Percentiles rank a stretch among this genome's conserved stretches.
Evolutionary conservation across 2,113 vertebrate species (phyloP).

Genomic region (Oriolus oriolus): DNA sequence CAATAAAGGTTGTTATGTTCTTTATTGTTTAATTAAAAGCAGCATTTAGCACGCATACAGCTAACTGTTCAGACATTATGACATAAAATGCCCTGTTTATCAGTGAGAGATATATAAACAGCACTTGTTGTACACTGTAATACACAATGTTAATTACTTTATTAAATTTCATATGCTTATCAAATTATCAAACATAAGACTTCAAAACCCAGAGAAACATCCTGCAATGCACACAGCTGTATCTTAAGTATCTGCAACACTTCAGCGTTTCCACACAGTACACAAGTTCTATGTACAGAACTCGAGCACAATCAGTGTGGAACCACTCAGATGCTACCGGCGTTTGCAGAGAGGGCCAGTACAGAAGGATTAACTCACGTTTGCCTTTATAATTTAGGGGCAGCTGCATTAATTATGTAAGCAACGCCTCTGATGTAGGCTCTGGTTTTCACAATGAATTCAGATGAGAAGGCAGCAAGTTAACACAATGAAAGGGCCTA

Average conservation of each 20-base stretch:
- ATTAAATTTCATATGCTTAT: constrained; percentile 64
- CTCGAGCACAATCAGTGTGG: neutral
- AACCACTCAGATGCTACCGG: neutral
- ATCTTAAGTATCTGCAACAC: neutral
- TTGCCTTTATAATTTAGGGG: neutral
- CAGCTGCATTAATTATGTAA: neutral
- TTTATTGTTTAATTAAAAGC: constrained; percentile 86
- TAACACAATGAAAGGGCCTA: neutral
- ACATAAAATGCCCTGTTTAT: constrained; percentile 58
- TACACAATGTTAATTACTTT: constrained; percentile 67
- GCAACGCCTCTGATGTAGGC: neutral
- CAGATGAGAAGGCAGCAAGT: neutral
- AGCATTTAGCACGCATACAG: constrained; percentile 67
- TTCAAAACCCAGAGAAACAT: constrained; percentile 11
- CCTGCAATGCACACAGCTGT: neutral
- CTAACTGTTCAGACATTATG: constrained; percentile 65
- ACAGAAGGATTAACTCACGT: neutral
- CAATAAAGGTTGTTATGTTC: constrained; percentile 68
- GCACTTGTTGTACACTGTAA: constrained; percentile 34
- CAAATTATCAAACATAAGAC: constrained; percentile 44
- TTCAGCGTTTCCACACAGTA: neutral
- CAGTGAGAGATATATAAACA: constrained; percentile 36
- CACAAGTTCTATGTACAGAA: neutral
- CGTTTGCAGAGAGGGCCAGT: neutral
- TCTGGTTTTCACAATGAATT: neutral